phyloP scores from a whole-genome alignment of 1,140 invertebrate genomes.

The Holcopasites calliopsidis region DNA sequence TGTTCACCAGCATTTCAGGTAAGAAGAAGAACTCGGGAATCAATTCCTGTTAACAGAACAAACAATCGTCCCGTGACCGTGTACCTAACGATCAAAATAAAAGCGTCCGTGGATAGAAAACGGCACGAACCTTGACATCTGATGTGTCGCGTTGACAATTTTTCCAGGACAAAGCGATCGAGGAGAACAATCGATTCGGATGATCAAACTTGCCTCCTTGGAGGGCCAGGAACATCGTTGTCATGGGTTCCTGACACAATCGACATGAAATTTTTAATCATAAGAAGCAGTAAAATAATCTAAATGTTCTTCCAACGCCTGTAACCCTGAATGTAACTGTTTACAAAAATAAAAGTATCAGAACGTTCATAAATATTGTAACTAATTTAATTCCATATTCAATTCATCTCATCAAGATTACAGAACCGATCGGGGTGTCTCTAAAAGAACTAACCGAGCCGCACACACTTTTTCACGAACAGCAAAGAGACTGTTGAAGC shows the following conservation, averaged over 20 bases:
- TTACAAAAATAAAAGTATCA: neutral
- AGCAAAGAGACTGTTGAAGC: neutral
- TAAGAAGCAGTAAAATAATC: neutral
- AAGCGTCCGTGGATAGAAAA: neutral
- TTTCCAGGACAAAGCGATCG: slow-evolving; percentile 96
- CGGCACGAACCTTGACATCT: slow-evolving; percentile 93
- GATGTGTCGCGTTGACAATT: slow-evolving; percentile 99
- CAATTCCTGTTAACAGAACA: slow-evolving; percentile 86
- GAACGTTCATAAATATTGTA: no score
- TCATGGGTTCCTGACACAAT: slow-evolving; percentile 94
- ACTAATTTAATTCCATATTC: no score
- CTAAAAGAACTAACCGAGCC: no score
- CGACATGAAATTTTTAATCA: slow-evolving; percentile 5
- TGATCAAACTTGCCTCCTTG: slow-evolving; percentile 99
- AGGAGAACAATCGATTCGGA: slow-evolving; percentile 97
- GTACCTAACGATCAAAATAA: neutral
- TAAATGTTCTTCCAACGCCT: no score
- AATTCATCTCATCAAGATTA: no score
- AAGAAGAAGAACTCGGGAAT: slow-evolving; percentile 99
- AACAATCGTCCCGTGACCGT: no score
- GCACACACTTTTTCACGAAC: no score
- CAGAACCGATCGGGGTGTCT: no score
- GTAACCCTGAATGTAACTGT: no score
- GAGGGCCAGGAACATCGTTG: slow-evolving; percentile 98
- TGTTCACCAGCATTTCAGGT: slow-evolving; percentile 99